phyloP scores from a whole-genome alignment of 2,113 vertebrate genomes.

The Heliornis fulica region DNA sequence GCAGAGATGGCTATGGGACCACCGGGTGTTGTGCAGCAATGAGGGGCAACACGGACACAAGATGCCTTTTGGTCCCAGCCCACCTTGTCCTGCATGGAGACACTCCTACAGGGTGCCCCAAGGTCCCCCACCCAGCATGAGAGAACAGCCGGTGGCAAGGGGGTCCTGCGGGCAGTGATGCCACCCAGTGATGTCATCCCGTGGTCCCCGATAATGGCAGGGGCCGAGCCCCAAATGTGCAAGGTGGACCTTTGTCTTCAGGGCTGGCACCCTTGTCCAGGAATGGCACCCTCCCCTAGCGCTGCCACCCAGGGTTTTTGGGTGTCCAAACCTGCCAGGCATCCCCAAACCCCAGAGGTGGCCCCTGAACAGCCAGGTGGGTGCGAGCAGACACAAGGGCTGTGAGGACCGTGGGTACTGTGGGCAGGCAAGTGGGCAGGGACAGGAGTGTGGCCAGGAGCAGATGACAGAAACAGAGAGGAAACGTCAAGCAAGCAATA shows the following conservation, averaged over 20 bases:
- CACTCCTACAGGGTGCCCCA: accelerated
- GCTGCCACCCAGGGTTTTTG: background rate
- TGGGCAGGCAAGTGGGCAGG: too few species aligned
- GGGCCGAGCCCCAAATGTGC: background rate
- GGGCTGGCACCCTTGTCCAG: background rate
- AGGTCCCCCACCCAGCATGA: background rate
- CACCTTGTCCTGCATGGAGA: background rate
- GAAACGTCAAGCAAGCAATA: conserved; percentile 51
- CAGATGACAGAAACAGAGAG: conserved; percentile 57
- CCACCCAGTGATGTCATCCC: background rate
- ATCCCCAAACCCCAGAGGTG: background rate
- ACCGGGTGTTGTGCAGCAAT: accelerated
- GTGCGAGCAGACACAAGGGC: background rate
- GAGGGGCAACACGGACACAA: accelerated
- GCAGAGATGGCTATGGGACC: accelerated
- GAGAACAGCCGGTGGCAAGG: background rate
- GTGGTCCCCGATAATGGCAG: accelerated
- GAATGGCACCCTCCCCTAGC: background rate
- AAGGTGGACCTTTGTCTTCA: accelerated
- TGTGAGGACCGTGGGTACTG: background rate
- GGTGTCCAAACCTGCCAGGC: background rate
- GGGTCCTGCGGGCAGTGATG: background rate
- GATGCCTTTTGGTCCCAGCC: too few species aligned
- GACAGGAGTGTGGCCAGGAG: background rate
- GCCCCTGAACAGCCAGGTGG: background rate